Conservation (phyloP, 2,888 invertebrate genomes). For the Orthosia gothica region DNA sequence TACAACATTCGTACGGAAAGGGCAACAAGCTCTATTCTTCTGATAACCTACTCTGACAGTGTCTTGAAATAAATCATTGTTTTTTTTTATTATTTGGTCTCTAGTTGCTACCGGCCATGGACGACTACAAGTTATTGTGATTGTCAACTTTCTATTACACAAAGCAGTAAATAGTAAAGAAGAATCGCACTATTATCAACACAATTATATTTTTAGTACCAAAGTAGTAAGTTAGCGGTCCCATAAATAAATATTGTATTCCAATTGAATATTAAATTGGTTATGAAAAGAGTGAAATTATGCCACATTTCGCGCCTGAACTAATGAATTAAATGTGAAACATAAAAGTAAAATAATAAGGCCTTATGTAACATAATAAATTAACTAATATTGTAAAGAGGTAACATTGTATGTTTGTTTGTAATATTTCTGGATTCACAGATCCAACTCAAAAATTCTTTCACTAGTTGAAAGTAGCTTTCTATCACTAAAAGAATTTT, state of each 20-base stretch:
- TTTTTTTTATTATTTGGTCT: too few relatives aligned
- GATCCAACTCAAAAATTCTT: too few relatives aligned
- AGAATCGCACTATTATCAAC: background rate
- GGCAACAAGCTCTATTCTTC: background rate
- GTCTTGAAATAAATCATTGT: too few relatives aligned
- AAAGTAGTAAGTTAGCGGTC: background rate
- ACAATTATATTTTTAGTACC: background rate
- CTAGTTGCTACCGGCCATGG: too few relatives aligned
- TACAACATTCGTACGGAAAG: background rate
- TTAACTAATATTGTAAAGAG: background rate
- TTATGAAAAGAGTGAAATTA: background rate
- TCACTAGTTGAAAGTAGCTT: too few relatives aligned
- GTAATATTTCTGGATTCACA: background rate
- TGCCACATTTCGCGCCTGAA: background rate
- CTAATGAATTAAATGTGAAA: slow-evolving; percentile 3
- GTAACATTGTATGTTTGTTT: too few relatives aligned
- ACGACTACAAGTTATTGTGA: too few relatives aligned
- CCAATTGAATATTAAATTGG: background rate
- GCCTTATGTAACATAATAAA: background rate
- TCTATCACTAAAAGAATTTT: too few relatives aligned
- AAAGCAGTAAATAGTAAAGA: background rate
- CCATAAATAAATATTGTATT: background rate
- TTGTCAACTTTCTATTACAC: background rate
- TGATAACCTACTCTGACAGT: background rate
- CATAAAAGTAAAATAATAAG: background rate